Evolutionary conservation across 1,140 invertebrate genomes (phyloP).

Genomic region (Conus ventricosus): DNA sequence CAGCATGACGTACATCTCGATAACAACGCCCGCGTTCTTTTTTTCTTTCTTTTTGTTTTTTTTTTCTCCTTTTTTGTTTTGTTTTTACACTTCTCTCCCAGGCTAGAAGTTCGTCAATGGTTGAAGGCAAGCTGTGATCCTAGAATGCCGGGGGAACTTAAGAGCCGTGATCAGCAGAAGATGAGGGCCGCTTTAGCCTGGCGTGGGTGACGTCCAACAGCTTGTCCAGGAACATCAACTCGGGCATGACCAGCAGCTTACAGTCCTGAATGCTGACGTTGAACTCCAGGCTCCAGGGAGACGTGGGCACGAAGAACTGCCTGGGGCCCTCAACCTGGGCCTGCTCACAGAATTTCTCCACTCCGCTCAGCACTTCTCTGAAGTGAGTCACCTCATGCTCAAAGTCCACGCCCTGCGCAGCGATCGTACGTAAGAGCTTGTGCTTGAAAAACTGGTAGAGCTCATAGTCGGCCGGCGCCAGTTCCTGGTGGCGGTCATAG

Average conservation of each 20-base stretch:
- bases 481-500: constrained; percentile 42
- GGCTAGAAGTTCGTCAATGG: too few species aligned
- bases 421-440: constrained; percentile 48
- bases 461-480: constrained; percentile 56
- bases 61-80: too few species aligned
- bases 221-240: constrained; percentile 49
- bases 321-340: neutral
- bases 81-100: too few species aligned
- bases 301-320: constrained; percentile 32
- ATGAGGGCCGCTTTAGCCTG: neutral
- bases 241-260: constrained; percentile 50
- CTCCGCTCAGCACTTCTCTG: constrained; percentile 44
- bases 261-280: constrained; percentile 49
- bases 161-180: neutral
- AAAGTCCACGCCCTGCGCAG: constrained; percentile 49
- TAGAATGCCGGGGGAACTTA: neutral
- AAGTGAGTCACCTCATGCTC: constrained; percentile 56
- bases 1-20: too few species aligned
- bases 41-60: too few species aligned
- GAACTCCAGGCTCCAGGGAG: constrained; percentile 55
- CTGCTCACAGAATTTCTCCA: constrained; percentile 49
- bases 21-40: too few species aligned
- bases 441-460: constrained; percentile 57
- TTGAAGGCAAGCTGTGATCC: too few species aligned
- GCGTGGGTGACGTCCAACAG: constrained; percentile 1